Evolutionary conservation across 2,888 invertebrate species (phyloP).

Genomic region (Drosophila meridionalis): DNA sequence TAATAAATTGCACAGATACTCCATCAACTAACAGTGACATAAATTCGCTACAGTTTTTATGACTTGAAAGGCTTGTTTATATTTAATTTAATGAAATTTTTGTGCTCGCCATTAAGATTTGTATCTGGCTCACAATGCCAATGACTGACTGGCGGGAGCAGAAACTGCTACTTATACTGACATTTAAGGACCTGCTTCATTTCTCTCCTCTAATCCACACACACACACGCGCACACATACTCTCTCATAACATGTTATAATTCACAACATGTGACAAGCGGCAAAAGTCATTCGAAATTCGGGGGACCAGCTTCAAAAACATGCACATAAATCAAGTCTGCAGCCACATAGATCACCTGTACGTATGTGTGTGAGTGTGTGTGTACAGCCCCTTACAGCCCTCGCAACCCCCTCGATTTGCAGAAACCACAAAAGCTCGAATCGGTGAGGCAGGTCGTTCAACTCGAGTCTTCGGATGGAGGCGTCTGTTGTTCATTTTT

Average conservation of each 20-base stretch:
- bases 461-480: conserved; percentile 15
- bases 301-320: conserved; percentile 57
- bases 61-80: conserved; percentile 29
- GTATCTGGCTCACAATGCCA: conserved; percentile 41
- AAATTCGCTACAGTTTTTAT: conserved; percentile 37
- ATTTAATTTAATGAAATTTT: conserved; percentile 15
- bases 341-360: conserved; percentile 60
- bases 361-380: not conserved
- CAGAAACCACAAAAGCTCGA: conserved; percentile 16
- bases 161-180: conserved; percentile 42
- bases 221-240: not conserved
- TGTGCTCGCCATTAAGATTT: conserved; percentile 47
- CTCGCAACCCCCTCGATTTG: conserved; percentile 6
- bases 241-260: conserved; percentile 36
- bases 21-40: conserved; percentile 7
- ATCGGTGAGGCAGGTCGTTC: conserved; percentile 29
- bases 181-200: conserved; percentile 48
- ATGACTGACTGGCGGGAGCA: conserved; percentile 26
- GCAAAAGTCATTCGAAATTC: conserved; percentile 56
- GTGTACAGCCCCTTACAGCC: not conserved
- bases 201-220: conserved; percentile 18
- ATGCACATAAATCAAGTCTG: conserved; percentile 62
- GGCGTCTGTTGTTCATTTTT: conserved; percentile 34
- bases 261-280: conserved; percentile 51
- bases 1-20: conserved; percentile 10